Evolutionary conservation across 2,113 vertebrate species (phyloP).

Genomic region (Petroica traversi): DNA sequence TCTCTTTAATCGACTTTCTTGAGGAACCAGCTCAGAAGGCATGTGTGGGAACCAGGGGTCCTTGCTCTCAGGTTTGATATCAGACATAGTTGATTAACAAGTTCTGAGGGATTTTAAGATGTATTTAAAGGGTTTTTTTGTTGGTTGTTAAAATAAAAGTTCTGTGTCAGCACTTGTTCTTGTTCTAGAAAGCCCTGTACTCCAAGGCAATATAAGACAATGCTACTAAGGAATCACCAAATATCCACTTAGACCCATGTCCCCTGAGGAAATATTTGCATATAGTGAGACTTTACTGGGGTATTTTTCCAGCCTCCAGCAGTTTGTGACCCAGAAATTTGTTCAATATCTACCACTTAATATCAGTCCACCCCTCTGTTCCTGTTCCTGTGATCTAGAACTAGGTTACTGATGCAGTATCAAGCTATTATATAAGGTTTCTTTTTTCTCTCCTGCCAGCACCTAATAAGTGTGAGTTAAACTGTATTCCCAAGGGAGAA

Average conservation of each 20-base stretch:
- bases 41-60: not conserved
- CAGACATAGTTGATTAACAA: not conserved
- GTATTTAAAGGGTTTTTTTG: not conserved
- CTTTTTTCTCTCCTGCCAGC: constrained; percentile 69
- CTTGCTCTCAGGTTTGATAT: not conserved
- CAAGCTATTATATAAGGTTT: not conserved
- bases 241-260: not conserved
- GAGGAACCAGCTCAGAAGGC: not conserved
- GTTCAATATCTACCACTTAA: not conserved
- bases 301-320: not conserved
- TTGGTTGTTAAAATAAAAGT: not conserved
- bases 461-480: constrained; percentile 92
- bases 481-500: constrained; percentile 95
- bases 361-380: not conserved
- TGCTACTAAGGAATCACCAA: not conserved
- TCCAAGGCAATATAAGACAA: not conserved
- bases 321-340: not conserved
- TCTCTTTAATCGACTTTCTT: not conserved
- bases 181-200: not conserved
- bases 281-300: not conserved
- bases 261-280: not conserved
- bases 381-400: not conserved
- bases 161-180: not conserved
- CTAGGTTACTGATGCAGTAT: not conserved
- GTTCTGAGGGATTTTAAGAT: not conserved